Conservation (phyloP, 2,797 vertebrate species). For the Scleropages formosus region DNA sequence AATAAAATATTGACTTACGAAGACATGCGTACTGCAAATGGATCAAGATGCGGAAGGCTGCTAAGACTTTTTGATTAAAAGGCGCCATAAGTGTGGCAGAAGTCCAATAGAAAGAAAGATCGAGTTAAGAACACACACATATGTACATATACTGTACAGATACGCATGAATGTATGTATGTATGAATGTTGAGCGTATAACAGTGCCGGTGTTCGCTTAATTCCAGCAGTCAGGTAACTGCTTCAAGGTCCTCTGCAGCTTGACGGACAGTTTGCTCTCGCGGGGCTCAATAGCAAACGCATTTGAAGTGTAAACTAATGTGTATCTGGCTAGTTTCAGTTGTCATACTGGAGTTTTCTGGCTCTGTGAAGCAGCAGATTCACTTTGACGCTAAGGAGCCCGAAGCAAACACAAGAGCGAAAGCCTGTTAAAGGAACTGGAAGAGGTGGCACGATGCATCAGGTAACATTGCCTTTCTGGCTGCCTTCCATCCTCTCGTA, state of each 20-base stretch:
- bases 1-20: neutral
- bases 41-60: neutral
- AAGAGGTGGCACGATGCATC: constrained; percentile 79
- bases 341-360: constrained; percentile 73
- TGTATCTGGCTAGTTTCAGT: constrained; percentile 73
- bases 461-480: constrained; percentile 70
- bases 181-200: neutral
- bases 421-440: constrained; percentile 72
- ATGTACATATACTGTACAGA: no score
- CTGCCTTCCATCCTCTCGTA: constrained; percentile 65
- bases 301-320: constrained; percentile 76
- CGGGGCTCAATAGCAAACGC: constrained; percentile 67
- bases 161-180: no score
- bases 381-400: constrained; percentile 70
- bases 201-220: constrained; percentile 45
- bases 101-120: neutral
- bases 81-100: neutral
- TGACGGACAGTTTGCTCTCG: constrained; percentile 69
- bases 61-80: neutral
- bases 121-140: neutral
- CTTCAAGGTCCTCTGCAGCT: constrained; percentile 56
- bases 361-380: constrained; percentile 74
- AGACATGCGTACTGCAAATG: neutral
- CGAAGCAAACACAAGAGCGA: constrained; percentile 61
- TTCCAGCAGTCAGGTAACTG: constrained; percentile 57